A percentile compares a stretch with the other conserved stretches of the same genome.
Evolutionary conservation across 2,888 invertebrate genomes (phyloP).

Genomic region (Papilio gigon): DNA sequence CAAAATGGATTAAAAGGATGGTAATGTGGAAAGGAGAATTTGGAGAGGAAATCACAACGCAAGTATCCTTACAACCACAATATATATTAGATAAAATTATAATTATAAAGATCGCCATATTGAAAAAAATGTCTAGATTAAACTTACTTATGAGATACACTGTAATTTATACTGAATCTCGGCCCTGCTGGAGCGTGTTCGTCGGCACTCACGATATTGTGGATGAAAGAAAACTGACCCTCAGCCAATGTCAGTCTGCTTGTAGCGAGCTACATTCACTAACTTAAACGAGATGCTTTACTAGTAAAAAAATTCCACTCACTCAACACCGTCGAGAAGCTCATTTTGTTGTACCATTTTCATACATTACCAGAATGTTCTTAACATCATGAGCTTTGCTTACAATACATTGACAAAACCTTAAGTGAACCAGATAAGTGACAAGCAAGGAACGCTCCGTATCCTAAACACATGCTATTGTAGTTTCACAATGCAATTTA

Average conservation of each 20-base stretch:
- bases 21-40: constrained; percentile 64
- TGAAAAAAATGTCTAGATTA: constrained; percentile 80
- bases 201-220: constrained; percentile 74
- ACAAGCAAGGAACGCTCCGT: constrained; percentile 78
- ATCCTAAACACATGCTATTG: constrained; percentile 79
- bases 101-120: constrained; percentile 83
- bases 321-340: constrained; percentile 77
- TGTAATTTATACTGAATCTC: constrained; percentile 80
- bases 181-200: constrained; percentile 77
- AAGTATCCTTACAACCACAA: constrained; percentile 87
- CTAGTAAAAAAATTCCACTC: constrained; percentile 79
- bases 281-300: constrained; percentile 72
- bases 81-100: constrained; percentile 86
- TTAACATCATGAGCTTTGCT: constrained; percentile 78
- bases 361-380: constrained; percentile 80
- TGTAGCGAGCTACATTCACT: constrained; percentile 79
- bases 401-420: constrained; percentile 75
- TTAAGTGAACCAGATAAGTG: constrained; percentile 69
- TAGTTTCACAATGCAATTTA: constrained; percentile 80
- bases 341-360: constrained; percentile 78
- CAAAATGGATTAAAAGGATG: constrained; percentile 65
- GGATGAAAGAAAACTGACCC: constrained; percentile 82
- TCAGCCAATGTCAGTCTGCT: constrained; percentile 73
- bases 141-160: constrained; percentile 82
- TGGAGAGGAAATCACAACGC: constrained; percentile 80